Conservation (phyloP, 2,888 invertebrate genomes). For the Neoitamus cyanurus region DNA sequence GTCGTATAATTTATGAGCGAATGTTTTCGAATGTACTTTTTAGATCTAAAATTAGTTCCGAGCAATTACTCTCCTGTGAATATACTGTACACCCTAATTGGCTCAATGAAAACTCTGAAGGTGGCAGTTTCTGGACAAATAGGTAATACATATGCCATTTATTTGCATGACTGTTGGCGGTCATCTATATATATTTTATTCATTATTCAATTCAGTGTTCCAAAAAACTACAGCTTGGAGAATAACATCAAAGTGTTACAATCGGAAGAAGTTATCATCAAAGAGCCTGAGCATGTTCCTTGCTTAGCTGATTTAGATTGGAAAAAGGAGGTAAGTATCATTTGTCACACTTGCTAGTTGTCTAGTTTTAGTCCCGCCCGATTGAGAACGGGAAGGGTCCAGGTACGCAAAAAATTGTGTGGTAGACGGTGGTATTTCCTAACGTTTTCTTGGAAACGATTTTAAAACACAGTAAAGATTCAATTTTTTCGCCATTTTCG, state of each 20-base stretch:
- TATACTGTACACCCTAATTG: constrained; percentile 75
- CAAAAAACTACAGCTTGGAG: constrained; percentile 52
- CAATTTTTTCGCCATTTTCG: no score
- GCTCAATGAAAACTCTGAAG: constrained; percentile 72
- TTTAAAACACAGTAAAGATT: no score
- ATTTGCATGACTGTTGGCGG: no score
- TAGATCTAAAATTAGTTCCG: constrained; percentile 61
- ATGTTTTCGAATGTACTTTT: neutral
- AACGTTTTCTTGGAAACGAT: no score
- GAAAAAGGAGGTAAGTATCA: constrained; percentile 43
- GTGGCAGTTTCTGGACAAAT: constrained; percentile 52
- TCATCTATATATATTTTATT: neutral
- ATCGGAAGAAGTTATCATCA: constrained; percentile 53
- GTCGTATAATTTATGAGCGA: constrained; percentile 56
- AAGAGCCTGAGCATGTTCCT: constrained; percentile 50
- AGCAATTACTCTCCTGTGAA: constrained; percentile 68
- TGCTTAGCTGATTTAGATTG: constrained; percentile 49
- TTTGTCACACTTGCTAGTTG: no score
- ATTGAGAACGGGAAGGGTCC: no score
- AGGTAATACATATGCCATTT: constrained; percentile 5
- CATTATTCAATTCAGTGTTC: constrained; percentile 45
- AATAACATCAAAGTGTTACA: constrained; percentile 50
- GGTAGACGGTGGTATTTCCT: no score
- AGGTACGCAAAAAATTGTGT: no score
- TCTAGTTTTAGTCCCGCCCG: no score